Evolutionary conservation across 2,888 invertebrate genomes (phyloP), one percentile per base, ranked within the genome.

Genomic region (Vannuccia rotundouncinata): DNA sequence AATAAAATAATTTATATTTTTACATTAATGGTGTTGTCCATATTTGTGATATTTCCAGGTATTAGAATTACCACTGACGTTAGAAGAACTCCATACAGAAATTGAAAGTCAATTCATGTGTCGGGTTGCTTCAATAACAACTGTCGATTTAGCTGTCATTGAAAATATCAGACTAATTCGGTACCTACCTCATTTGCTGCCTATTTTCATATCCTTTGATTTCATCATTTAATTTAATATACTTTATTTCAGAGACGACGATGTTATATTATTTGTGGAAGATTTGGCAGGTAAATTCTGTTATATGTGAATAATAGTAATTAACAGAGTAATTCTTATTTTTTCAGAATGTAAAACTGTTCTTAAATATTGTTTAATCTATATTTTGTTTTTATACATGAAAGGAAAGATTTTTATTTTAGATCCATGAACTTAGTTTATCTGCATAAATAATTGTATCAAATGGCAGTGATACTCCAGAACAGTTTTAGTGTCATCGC

Each of bases 171-270:
- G 27, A 13, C 74, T 73, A 5, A 73, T 73, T 10, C 5, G 74
- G 74, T 73, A 22, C 5, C 45, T 17, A 45, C 45, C 45, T 45
- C 17, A 5, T 45, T 45, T 45, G 45, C 17, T 45, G 5, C 45
- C 5, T 45, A 45, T 45, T 45, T 45, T 45, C 45, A 45, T 13
- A 45, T 45, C 17, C 45, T 5, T 45, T 45, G 45, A 45, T 13
- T 45, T 45, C 5, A 17, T 45, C 10, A 17, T 13, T 13, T 45
- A 45, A 45, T 45, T 45, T 13, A 45, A 45, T 45, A 45, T 13
- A 45, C 17, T 45, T 45, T 45, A 45, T 45, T 73, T 73, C 29
- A 73, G 74, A 27, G 74, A 73, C n/a, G n/a, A 73, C 29, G 74
- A 73, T 27, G 27, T 45, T 17, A 45, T 45, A 45, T 17, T 45